Percentiles rank a stretch among this genome's conserved stretches.
These are phyloP conservation scores for Thamnophis sirtalis DNA, from an alignment of 2,113 vertebrate genomes.

Conservation along the genomic window DNA sequence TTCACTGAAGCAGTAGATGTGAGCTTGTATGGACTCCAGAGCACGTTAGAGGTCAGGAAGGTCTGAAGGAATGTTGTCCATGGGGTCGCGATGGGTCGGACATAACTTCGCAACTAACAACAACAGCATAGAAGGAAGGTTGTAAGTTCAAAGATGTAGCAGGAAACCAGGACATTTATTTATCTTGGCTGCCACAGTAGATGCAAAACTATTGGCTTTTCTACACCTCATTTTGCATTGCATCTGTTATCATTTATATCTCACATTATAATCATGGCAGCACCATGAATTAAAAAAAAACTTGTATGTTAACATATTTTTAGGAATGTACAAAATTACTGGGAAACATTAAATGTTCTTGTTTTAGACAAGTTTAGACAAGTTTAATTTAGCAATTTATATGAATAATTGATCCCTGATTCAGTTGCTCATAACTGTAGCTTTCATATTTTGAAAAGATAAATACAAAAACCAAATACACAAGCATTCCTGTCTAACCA, in stretches of 20 bases:
- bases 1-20: too few relatives aligned
- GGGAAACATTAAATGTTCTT: neutral
- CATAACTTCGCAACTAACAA: too few relatives aligned
- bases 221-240: neutral
- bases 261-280: neutral
- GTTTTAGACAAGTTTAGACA: neutral
- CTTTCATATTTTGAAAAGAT: neutral
- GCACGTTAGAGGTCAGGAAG: too few relatives aligned
- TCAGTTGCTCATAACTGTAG: neutral
- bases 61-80: too few relatives aligned
- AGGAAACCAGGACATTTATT: slow-evolving; percentile 36
- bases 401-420: neutral
- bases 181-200: slow-evolving; percentile 29
- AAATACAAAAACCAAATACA: neutral
- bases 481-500: neutral
- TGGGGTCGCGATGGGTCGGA: too few relatives aligned
- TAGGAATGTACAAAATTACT: neutral
- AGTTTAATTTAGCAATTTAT: neutral
- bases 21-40: too few relatives aligned
- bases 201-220: slow-evolving; percentile 22
- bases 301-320: neutral
- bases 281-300: neutral
- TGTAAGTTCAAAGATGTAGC: slow-evolving; percentile 25
- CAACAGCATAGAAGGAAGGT: neutral
- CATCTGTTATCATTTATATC: neutral